Percentiles rank a stretch among this genome's conserved stretches.
phyloP scores from a whole-genome alignment of 2,113 vertebrate species.

The Salvelinus alpinus region DNA sequence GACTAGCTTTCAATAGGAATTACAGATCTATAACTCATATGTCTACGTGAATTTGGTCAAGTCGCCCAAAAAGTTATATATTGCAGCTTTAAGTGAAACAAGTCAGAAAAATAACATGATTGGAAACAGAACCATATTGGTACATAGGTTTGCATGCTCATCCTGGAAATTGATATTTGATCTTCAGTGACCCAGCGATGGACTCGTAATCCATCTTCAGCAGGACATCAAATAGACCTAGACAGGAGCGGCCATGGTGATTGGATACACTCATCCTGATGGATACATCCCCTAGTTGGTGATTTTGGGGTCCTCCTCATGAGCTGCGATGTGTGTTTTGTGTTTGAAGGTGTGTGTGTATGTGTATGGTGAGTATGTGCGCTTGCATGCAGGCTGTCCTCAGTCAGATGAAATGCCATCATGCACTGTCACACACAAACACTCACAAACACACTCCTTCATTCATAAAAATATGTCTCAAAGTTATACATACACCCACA shows the following conservation, averaged over 20 bases:
- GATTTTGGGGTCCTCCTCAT: background rate
- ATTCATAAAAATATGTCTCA: background rate
- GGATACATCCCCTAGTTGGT: constrained; percentile 33
- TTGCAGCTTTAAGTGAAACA: too few species aligned
- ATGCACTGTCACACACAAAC: background rate
- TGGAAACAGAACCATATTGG: too few species aligned
- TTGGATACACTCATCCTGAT: constrained; percentile 52
- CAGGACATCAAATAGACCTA: constrained; percentile 58
- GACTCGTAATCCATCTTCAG: constrained; percentile 63
- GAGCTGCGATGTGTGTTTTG: background rate
- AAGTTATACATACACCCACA: too few species aligned
- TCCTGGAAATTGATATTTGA: constrained; percentile 66
- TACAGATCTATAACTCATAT: too few species aligned
- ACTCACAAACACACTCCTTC: background rate
- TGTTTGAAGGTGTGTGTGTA: constrained; percentile 12
- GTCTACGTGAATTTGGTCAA: too few species aligned
- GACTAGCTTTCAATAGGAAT: too few species aligned
- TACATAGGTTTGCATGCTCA: constrained; percentile 50
- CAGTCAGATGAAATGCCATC: too few species aligned
- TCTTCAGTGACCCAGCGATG: constrained; percentile 52
- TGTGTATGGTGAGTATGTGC: background rate
- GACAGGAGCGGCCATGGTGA: constrained; percentile 51
- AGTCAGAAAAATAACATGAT: too few species aligned
- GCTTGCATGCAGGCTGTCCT: background rate
- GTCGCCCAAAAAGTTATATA: too few species aligned